phyloP scores from a whole-genome alignment of 2,113 vertebrate species.

The Heliornis fulica region DNA sequence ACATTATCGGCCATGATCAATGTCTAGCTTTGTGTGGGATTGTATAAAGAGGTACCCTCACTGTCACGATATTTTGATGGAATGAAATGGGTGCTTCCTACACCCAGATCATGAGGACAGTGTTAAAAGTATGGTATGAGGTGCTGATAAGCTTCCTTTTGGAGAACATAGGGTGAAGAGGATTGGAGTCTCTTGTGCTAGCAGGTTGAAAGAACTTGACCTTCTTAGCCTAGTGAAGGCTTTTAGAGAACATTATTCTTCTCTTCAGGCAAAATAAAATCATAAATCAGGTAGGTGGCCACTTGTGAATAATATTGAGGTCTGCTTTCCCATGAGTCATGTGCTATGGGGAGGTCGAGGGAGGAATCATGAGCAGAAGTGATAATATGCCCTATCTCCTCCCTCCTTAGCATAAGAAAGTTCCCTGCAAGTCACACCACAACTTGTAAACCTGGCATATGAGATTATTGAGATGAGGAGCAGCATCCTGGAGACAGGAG shows the following conservation, averaged over 20 bases:
- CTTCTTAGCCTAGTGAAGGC: not conserved
- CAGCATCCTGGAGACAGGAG: not conserved
- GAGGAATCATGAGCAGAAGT: not conserved
- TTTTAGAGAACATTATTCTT: not conserved
- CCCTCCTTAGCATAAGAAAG: not conserved
- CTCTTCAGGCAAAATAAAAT: not conserved
- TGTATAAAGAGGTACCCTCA: not conserved
- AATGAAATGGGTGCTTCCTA: not conserved
- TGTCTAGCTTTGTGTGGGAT: not conserved
- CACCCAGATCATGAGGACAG: not conserved
- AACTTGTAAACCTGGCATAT: not conserved
- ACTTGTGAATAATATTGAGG: not conserved
- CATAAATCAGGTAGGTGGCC: not conserved
- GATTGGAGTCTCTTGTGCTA: accelerated
- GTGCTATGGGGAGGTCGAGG: not conserved
- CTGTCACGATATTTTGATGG: not conserved
- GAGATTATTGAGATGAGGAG: not conserved
- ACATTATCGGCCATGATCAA: not conserved
- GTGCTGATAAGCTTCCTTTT: not conserved
- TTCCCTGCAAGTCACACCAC: not conserved
- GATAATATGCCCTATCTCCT: not conserved
- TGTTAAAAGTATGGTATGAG: not conserved
- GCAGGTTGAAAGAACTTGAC: not conserved
- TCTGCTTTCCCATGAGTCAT: not conserved
- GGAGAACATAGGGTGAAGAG: not conserved